Base-by-base conservation (phyloP, 2,888 invertebrate genomes). In the Deroplatys truncata region DNA sequence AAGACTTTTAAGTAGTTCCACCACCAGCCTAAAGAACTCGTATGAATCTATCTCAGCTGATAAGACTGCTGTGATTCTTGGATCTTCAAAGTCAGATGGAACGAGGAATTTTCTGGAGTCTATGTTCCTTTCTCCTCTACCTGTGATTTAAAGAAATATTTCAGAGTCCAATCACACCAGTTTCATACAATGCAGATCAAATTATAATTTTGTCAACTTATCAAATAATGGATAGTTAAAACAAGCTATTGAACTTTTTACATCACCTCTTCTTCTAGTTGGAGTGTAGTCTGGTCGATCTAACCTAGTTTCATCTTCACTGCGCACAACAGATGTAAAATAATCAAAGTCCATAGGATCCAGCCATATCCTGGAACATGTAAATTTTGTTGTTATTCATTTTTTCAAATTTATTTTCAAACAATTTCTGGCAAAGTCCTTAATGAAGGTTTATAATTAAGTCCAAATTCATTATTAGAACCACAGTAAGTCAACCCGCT, bases 321-420 rank as follows among this genome's bases (percentile, higher is more conserved):
- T 94, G 13, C 94, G 91, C 0, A 94, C 93, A 1, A 94, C 93
- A 0, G 94, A 94, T 87, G 95, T 95, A 92, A 95, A 96, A 92
- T 96, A 96, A 90, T 95, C 95, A 92, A 96, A 95, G 92, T 95
- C 95, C 93, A 95, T 95, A 86, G 94, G 94, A 72, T 95, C 95
- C n/a, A 95, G 91, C 90, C 94, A 93, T 89, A 95, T 94, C 92
- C 94, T 94, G 13, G 94, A 92, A 5, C 72, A 82, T 31, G 31
- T 72, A 72, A 72, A 72, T 25, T 72, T 72, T 72, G 5, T 72
- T 72, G 56, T 20, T 72, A 20, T 43, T 31, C 5, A 4, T 31
- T 31, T 13, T 43, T 9, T 35, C 7, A 0, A 13, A 7, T 43
- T 43, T 43, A 43, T 1, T 13, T 43, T 43, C 43, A 35, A 35